Percentiles rank a stretch among this genome's conserved stretches.
phyloP scores from a whole-genome alignment of 2,888 invertebrate genomes.

The Scrobipalpa costella region DNA sequence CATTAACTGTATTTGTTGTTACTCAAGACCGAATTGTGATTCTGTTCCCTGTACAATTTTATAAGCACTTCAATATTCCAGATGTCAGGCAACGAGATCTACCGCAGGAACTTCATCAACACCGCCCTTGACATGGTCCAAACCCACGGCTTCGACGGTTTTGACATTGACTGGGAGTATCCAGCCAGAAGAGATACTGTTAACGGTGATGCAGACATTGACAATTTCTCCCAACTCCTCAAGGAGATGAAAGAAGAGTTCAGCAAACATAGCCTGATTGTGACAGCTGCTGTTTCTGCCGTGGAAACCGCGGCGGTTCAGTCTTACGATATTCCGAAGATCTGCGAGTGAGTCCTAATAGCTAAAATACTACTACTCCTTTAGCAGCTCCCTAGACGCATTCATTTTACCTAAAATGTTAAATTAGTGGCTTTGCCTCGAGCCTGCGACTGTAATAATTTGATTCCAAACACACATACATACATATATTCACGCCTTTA shows the following conservation, averaged over 20 bases:
- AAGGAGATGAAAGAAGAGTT: constrained; percentile 81
- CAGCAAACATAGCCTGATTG: constrained; percentile 69
- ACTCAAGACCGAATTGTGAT: too few species aligned
- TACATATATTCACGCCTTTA: too few species aligned
- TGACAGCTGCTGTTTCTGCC: constrained; percentile 83
- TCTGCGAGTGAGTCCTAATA: constrained; percentile 71
- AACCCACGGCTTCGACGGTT: constrained; percentile 84
- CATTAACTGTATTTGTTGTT: too few species aligned
- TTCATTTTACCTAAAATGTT: too few species aligned
- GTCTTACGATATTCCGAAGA: constrained; percentile 82
- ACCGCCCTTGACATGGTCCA: constrained; percentile 78
- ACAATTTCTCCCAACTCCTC: constrained; percentile 77
- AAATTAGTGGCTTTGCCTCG: too few species aligned
- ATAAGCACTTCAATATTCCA: constrained; percentile 31
- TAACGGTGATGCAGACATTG: constrained; percentile 64
- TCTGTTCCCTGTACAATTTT: neutral
- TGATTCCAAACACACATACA: neutral
- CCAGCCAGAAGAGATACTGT: constrained; percentile 80
- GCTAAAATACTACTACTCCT: neutral
- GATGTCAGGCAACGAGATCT: constrained; percentile 64
- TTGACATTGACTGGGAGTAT: constrained; percentile 89
- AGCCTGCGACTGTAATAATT: neutral
- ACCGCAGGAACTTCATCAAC: constrained; percentile 78
- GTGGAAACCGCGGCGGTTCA: constrained; percentile 65
- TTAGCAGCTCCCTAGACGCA: too few species aligned